A percentile compares a stretch with the other conserved stretches of the same genome.
Evolutionary conservation across 2,888 invertebrate genomes (phyloP).

Genomic region (Cremastinae sp.): DNA sequence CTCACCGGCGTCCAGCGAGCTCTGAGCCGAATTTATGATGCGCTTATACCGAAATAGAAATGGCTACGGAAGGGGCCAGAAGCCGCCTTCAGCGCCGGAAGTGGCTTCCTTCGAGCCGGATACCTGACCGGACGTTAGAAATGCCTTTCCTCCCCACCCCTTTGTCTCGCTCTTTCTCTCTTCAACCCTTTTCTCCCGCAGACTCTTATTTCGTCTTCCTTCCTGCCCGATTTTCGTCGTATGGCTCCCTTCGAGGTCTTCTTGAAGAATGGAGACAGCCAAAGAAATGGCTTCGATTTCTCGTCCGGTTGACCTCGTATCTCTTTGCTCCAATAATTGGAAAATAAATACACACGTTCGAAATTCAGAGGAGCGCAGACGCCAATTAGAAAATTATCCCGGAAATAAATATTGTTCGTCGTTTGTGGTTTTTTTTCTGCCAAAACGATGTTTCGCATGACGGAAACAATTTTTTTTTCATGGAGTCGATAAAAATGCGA

Average conservation of each 20-base stretch:
- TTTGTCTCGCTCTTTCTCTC: slow-evolving; percentile 4
- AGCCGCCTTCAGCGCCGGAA: slow-evolving; percentile 51
- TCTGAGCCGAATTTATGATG: slow-evolving; percentile 75
- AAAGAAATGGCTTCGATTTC: slow-evolving; percentile 27
- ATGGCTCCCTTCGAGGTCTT: neutral
- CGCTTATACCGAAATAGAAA: slow-evolving; percentile 76
- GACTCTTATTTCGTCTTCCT: slow-evolving; percentile 5
- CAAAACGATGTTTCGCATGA: too few species aligned
- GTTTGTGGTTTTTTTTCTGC: too few species aligned
- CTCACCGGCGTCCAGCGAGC: slow-evolving; percentile 51
- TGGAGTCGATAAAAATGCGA: too few species aligned
- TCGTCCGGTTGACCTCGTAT: slow-evolving; percentile 36
- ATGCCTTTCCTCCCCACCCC: slow-evolving; percentile 5
- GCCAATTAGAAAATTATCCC: too few species aligned
- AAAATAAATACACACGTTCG: neutral
- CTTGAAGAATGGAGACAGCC: slow-evolving; percentile 55
- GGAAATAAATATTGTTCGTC: too few species aligned
- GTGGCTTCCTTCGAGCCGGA: slow-evolving; percentile 59
- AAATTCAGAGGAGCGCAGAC: neutral
- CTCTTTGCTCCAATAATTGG: neutral
- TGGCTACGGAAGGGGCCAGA: slow-evolving; percentile 62
- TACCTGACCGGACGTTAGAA: slow-evolving; percentile 58
- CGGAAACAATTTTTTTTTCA: too few species aligned
- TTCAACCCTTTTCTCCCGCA: slow-evolving; percentile 16
- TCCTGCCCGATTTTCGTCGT: slow-evolving; percentile 34